These are phyloP conservation scores for Megamerina dolium DNA, from an alignment of 2,888 invertebrate species.

Conservation along the genomic window DNA sequence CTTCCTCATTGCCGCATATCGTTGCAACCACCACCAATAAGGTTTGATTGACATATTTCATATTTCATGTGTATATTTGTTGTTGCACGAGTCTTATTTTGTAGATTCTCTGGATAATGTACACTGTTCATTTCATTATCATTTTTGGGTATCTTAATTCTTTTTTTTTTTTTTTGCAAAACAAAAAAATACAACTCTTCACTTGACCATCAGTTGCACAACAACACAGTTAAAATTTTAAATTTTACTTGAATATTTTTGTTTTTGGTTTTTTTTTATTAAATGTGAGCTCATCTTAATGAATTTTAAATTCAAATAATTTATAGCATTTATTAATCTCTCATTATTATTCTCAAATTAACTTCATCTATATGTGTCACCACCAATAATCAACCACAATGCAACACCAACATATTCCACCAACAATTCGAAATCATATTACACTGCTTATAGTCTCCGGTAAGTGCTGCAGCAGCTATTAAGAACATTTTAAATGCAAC, in stretches of 20 bases:
- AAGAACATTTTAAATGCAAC: conserved; percentile 43
- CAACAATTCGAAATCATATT: no score
- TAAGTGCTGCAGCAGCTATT: conserved; percentile 42
- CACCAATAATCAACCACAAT: neutral
- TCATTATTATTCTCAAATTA: no score
- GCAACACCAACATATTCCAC: conserved; percentile 2
- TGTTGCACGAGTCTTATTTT: neutral
- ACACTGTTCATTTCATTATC: neutral
- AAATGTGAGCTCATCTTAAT: neutral
- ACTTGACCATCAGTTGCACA: neutral
- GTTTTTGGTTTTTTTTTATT: neutral
- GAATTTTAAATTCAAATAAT: no score
- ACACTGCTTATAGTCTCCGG: conserved; percentile 31
- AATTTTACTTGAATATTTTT: neutral
- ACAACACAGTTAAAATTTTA: no score
- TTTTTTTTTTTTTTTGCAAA: no score
- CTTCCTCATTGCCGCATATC: no score
- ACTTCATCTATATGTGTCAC: no score
- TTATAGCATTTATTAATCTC: no score
- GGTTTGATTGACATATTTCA: conserved; percentile 34
- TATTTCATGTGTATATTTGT: conserved; percentile 1
- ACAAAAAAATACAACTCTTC: neutral
- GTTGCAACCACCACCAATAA: conserved; percentile 34
- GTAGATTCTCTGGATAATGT: conserved; percentile 2
- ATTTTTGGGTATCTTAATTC: neutral